phyloP scores from a whole-genome alignment of 2,113 vertebrate genomes.

The Peromyscus californicus region DNA sequence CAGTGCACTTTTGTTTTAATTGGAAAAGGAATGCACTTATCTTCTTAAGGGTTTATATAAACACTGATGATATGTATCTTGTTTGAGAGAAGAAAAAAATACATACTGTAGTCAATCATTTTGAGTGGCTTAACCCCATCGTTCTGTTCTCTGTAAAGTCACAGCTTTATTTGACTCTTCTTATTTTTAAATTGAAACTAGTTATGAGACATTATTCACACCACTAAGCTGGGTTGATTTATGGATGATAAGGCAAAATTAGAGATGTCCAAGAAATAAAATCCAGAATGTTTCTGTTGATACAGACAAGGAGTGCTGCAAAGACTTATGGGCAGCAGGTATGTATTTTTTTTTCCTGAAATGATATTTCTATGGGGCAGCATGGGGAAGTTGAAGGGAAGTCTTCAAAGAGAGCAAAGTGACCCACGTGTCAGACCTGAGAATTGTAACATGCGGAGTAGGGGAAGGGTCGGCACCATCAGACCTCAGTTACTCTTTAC shows the following conservation, averaged over 20 bases:
- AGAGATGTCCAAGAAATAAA: background rate
- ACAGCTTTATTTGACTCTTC: constrained; percentile 45
- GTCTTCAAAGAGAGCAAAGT: background rate
- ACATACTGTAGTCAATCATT: constrained; percentile 28
- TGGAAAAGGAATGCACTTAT: constrained; percentile 35
- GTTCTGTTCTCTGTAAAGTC: constrained; percentile 14
- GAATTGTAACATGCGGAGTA: background rate
- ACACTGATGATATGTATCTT: background rate
- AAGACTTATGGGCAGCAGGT: background rate
- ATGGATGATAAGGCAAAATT: constrained; percentile 7
- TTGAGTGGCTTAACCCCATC: constrained; percentile 32
- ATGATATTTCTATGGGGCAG: background rate
- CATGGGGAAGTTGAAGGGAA: background rate
- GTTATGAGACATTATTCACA: constrained; percentile 25
- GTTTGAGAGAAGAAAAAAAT: constrained; percentile 42
- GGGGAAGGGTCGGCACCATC: background rate
- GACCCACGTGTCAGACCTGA: background rate
- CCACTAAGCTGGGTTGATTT: constrained; percentile 17
- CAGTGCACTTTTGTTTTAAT: background rate
- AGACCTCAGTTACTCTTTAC: background rate
- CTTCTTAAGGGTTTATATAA: constrained; percentile 60
- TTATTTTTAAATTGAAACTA: constrained; percentile 58
- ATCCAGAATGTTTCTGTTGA: constrained; percentile 26
- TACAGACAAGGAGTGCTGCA: background rate
- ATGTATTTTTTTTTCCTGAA: background rate